These are phyloP conservation scores for Cancer borealis DNA, from an alignment of 2,888 invertebrate species.

Conservation along the genomic window DNA sequence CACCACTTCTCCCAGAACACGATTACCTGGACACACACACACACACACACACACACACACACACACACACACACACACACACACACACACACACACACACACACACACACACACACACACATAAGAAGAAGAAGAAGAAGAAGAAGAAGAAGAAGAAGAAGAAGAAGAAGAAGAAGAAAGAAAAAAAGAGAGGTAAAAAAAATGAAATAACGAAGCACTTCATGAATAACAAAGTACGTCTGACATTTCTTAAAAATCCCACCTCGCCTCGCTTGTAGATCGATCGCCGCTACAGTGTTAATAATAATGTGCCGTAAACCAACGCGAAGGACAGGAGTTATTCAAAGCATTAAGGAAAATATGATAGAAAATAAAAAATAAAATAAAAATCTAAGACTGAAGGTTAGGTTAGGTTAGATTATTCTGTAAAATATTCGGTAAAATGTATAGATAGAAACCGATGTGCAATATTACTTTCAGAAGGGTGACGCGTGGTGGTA, in stretches of 20 bases:
- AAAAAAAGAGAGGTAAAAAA: neutral
- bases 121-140: too few relatives aligned
- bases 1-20: neutral
- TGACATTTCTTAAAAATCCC: neutral
- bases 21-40: neutral
- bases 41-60: too few relatives aligned
- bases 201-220: neutral
- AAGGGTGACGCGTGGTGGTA: neutral
- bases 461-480: neutral
- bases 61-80: too few relatives aligned
- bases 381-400: neutral
- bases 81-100: too few relatives aligned
- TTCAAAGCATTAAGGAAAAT: neutral
- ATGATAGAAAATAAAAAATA: neutral
- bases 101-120: too few relatives aligned
- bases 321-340: neutral
- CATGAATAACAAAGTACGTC: neutral
- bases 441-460: neutral
- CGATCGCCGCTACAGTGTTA: neutral
- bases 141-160: too few relatives aligned
- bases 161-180: neutral
- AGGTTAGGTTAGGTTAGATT: neutral
- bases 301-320: neutral
- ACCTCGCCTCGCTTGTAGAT: neutral
- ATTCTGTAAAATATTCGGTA: neutral